These are phyloP conservation scores for Eulithis testata DNA, from an alignment of 2,888 invertebrate genomes.

Conservation along the genomic window DNA sequence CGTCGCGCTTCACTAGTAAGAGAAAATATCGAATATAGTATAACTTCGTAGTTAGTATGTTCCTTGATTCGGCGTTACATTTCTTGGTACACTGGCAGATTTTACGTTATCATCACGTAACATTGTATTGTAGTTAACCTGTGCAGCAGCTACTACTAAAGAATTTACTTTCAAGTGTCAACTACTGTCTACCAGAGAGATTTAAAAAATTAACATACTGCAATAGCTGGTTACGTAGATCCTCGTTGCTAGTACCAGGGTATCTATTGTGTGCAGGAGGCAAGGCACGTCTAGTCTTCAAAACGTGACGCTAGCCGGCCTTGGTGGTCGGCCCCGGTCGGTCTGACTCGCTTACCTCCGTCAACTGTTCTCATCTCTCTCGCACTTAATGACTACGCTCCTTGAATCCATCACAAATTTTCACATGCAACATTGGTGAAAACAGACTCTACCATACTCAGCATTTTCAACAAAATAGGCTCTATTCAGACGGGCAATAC, in stretches of 20 bases:
- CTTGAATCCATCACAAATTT: constrained; percentile 72
- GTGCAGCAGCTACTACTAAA: too few relatives aligned
- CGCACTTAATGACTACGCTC: constrained; percentile 68
- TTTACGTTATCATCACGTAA: too few relatives aligned
- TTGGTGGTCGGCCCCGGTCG: constrained; percentile 76
- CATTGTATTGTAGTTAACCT: too few relatives aligned
- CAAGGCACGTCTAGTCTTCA: constrained; percentile 77
- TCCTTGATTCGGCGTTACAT: constrained; percentile 8
- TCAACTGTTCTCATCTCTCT: constrained; percentile 61
- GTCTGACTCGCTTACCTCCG: constrained; percentile 62
- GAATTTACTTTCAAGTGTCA: too few relatives aligned
- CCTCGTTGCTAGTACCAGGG: constrained; percentile 40
- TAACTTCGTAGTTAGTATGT: constrained; percentile 12
- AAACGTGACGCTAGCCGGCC: constrained; percentile 80
- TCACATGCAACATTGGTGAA: constrained; percentile 73
- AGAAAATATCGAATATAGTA: constrained; percentile 59
- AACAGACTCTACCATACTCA: constrained; percentile 74
- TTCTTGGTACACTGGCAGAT: background rate
- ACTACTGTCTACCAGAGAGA: too few relatives aligned
- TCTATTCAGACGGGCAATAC: constrained; percentile 50
- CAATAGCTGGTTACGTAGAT: constrained; percentile 62
- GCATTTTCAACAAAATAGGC: constrained; percentile 52
- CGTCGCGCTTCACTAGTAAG: constrained; percentile 40
- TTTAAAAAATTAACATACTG: constrained; percentile 42
- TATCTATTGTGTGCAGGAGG: constrained; percentile 56